These are phyloP conservation scores for Papilio machaon DNA, from an alignment of 1,140 invertebrate genomes.

Conservation along the genomic window DNA sequence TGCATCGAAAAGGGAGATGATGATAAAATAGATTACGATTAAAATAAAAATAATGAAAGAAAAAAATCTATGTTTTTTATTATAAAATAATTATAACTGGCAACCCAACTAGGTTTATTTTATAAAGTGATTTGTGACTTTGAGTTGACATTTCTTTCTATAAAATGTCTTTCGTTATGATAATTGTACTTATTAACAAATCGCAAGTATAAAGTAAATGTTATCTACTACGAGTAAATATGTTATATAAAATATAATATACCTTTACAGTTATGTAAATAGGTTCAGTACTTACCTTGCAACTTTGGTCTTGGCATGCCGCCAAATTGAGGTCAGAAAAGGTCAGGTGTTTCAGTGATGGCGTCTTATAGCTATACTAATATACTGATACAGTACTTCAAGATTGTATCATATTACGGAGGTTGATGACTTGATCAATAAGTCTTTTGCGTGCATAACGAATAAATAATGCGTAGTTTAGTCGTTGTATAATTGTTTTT, in stretches of 20 bases:
- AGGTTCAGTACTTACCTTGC: neutral
- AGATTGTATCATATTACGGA: neutral
- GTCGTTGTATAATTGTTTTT: too few species aligned
- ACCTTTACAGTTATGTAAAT: slow-evolving; percentile 1
- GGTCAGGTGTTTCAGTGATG: neutral
- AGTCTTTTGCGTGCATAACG: neutral
- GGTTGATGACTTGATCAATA: neutral
- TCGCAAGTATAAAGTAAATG: too few species aligned
- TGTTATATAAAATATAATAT: neutral
- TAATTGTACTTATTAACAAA: too few species aligned
- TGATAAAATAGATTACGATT: too few species aligned
- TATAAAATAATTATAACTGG: too few species aligned
- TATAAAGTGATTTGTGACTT: too few species aligned
- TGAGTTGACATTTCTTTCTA: too few species aligned
- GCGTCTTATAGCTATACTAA: neutral
- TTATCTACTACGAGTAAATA: neutral
- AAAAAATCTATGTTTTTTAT: too few species aligned
- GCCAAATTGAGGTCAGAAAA: slow-evolving; percentile 18
- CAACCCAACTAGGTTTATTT: too few species aligned
- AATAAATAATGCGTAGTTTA: neutral
- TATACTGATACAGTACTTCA: neutral
- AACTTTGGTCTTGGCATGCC: neutral
- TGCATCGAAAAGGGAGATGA: too few species aligned
- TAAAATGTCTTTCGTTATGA: too few species aligned
- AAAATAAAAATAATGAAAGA: too few species aligned